Evolutionary conservation across 1,140 invertebrate genomes (phyloP).

Genomic region (Octopus bimaculoides): DNA sequence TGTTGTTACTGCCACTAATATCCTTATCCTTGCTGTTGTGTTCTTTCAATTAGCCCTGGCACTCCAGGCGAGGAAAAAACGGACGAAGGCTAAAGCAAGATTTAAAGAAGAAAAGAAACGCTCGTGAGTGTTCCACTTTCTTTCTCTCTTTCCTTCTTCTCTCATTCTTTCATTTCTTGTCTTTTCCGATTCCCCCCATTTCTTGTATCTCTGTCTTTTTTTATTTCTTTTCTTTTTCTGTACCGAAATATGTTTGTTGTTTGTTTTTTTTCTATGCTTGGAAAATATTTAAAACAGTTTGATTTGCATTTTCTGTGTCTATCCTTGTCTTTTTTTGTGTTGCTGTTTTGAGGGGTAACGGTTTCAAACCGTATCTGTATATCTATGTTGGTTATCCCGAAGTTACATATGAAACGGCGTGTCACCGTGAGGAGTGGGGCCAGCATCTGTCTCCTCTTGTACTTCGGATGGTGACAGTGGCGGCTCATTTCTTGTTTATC

Average conservation of each 20-base stretch:
- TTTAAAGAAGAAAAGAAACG: conserved; percentile 39
- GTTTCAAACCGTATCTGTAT: no score
- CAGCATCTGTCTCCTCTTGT: no score
- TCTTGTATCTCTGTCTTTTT: not conserved
- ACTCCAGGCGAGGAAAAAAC: conserved; percentile 57
- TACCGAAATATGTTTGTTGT: not conserved
- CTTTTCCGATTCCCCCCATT: not conserved
- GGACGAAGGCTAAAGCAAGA: conserved; percentile 50
- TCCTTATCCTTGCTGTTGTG: no score
- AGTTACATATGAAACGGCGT: no score
- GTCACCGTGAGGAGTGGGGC: no score
- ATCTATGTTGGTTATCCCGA: no score
- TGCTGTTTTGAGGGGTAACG: not conserved
- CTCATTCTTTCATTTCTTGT: not conserved
- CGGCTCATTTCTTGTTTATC: no score
- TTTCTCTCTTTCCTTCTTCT: not conserved
- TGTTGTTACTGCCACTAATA: no score
- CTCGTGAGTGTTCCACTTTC: conserved; percentile 32
- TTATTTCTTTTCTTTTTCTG: not conserved
- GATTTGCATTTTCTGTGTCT: not conserved
- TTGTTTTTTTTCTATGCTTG: not conserved
- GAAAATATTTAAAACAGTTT: not conserved
- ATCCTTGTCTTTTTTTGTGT: not conserved
- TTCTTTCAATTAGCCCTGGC: conserved; percentile 47
- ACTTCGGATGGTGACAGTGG: no score